These are phyloP conservation scores for Tribolium madens DNA, from an alignment of 1,140 invertebrate genomes.

Conservation along the genomic window DNA sequence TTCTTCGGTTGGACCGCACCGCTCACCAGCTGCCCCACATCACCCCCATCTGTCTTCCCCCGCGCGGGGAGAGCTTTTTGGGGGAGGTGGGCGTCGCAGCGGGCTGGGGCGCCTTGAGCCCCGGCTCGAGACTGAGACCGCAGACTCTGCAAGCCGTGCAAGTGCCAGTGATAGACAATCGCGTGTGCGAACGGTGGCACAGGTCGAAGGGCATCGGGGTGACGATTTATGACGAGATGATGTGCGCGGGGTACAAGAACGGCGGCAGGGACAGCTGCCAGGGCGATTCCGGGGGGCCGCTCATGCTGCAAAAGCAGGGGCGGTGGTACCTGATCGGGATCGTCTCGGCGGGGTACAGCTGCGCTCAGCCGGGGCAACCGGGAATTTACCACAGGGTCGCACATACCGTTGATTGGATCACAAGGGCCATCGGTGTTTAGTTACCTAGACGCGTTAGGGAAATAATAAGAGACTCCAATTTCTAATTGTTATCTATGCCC, in stretches of 20 bases:
- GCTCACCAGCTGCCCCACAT: slow-evolving; percentile 94
- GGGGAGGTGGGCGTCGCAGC: slow-evolving; percentile 93
- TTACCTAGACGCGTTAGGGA: background rate
- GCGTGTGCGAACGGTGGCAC: slow-evolving; percentile 82
- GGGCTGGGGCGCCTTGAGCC: slow-evolving; percentile 92
- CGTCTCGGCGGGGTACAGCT: slow-evolving; percentile 93
- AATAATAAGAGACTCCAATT: too few species aligned
- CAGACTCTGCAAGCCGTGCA: slow-evolving; percentile 93
- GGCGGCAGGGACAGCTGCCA: slow-evolving; percentile 89
- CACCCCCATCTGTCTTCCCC: slow-evolving; percentile 91
- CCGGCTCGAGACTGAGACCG: slow-evolving; percentile 87
- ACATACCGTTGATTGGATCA: slow-evolving; percentile 94
- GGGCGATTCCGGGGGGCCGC: slow-evolving; percentile 85
- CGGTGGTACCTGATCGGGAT: slow-evolving; percentile 92
- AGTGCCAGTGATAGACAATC: slow-evolving; percentile 91
- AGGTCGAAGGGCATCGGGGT: slow-evolving; percentile 89
- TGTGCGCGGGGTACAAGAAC: slow-evolving; percentile 93
- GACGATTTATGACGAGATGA: slow-evolving; percentile 96
- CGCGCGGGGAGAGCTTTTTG: slow-evolving; percentile 89
- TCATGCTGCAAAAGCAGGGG: slow-evolving; percentile 88
- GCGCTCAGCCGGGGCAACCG: slow-evolving; percentile 90
- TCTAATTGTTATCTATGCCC: background rate
- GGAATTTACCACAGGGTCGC: slow-evolving; percentile 95
- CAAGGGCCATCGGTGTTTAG: slow-evolving; percentile 60
- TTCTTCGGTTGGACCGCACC: slow-evolving; percentile 86